A percentile compares a stretch with the other conserved stretches of the same genome.
phyloP scores from a whole-genome alignment of 2,113 vertebrate species.

The Ciconia boyciana region DNA sequence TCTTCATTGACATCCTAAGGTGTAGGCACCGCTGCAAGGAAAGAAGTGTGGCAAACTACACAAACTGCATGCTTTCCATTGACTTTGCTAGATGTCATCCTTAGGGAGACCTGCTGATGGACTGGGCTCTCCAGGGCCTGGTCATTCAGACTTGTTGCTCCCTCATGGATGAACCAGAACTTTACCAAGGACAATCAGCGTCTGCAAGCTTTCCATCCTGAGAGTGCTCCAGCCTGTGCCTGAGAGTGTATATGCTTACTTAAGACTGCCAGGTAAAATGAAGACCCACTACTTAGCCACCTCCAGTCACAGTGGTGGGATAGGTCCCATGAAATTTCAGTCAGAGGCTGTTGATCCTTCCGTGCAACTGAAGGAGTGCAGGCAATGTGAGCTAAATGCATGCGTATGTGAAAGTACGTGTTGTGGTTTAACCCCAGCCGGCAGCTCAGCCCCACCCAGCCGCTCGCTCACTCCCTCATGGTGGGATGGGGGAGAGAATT shows the following conservation, averaged over 20 bases:
- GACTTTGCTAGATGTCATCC: not conserved
- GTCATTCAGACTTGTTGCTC: not conserved
- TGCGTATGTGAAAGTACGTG: not conserved
- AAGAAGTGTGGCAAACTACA: not conserved
- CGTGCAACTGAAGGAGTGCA: not conserved
- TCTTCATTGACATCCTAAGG: not conserved
- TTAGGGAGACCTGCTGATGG: not conserved
- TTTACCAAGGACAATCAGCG: not conserved
- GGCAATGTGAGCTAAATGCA: not conserved
- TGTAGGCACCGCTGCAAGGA: not conserved
- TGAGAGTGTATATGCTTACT: not conserved
- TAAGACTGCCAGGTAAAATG: not conserved
- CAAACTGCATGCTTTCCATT: not conserved
- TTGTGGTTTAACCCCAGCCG: no score
- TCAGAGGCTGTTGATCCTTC: not conserved
- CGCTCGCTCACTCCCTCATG: no score
- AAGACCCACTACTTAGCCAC: not conserved
- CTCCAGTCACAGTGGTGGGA: not conserved
- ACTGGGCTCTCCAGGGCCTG: rapidly evolving
- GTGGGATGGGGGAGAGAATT: no score
- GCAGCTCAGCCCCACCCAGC: no score
- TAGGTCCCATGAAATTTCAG: not conserved
- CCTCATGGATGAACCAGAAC: not conserved
- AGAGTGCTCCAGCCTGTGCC: not conserved
- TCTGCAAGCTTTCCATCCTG: not conserved